Evolutionary conservation across 2,797 vertebrate species (phyloP).

Genomic region (Pogonophryne albipinna): DNA sequence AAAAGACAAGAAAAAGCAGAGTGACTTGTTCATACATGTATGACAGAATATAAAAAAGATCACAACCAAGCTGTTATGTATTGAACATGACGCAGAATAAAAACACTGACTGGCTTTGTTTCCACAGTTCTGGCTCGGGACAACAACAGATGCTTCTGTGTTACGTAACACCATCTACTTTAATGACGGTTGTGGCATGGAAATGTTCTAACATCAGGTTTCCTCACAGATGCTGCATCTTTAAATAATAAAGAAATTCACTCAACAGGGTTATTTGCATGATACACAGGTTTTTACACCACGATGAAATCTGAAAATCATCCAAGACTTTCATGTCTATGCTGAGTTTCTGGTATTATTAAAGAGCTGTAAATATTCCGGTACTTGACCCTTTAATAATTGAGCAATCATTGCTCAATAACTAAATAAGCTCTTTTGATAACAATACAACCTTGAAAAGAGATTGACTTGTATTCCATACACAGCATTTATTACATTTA

Average conservation of each 20-base stretch:
- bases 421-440: conserved; percentile 32
- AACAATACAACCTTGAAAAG: conserved; percentile 11
- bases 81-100: conserved; percentile 18
- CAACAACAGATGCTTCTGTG: conserved; percentile 2
- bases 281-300: conserved; percentile 15
- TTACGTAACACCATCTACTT: conserved; percentile 11
- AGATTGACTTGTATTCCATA: conserved; percentile 47
- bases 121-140: not conserved
- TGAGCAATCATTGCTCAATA: conserved; percentile 23
- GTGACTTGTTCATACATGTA: not conserved
- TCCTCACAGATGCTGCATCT: not conserved
- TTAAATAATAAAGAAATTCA: not conserved
- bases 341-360: conserved; percentile 12
- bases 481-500: conserved; percentile 57
- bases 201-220: not conserved
- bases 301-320: conserved; percentile 2
- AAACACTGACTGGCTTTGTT: conserved; percentile 27
- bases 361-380: conserved; percentile 32
- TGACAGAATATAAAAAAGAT: not conserved
- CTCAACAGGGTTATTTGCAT: conserved; percentile 8
- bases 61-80: conserved; percentile 10
- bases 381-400: conserved; percentile 15
- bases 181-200: conserved; percentile 11
- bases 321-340: not conserved
- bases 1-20: not conserved